Conservation (phyloP, 2,888 invertebrate species). For the Schizaphis graminum region DNA sequence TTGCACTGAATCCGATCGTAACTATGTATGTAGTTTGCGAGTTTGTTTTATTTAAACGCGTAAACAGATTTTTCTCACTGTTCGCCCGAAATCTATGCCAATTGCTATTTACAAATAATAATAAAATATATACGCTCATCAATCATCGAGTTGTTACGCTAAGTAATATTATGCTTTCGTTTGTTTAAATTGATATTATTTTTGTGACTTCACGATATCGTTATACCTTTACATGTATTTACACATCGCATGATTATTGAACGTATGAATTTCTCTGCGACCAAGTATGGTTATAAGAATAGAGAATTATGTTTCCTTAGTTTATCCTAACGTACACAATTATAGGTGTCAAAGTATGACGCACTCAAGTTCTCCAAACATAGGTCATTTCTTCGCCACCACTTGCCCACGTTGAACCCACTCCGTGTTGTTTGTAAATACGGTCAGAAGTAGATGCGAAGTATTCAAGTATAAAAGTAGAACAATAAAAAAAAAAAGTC, state of each 20-base stretch:
- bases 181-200: background rate
- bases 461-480: background rate
- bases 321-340: background rate
- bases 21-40: background rate
- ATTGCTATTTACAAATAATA: background rate
- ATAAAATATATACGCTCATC: background rate
- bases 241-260: background rate
- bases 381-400: slow-evolving; percentile 15
- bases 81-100: background rate
- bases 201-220: background rate
- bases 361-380: slow-evolving; percentile 11
- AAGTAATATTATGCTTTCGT: background rate
- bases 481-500: background rate
- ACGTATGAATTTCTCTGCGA: background rate
- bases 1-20: background rate
- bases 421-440: background rate
- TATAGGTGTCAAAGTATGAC: slow-evolving; percentile 10
- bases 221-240: background rate
- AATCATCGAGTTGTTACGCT: background rate
- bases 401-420: slow-evolving; percentile 38
- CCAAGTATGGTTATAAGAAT: slow-evolving; percentile 43
- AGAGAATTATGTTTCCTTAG: slow-evolving; percentile 35
- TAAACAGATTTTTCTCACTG: background rate
- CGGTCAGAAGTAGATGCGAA: background rate
- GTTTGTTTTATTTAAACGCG: background rate